Base-by-base conservation (phyloP, 1,140 invertebrate genomes). In the Drosophila busckii region DNA sequence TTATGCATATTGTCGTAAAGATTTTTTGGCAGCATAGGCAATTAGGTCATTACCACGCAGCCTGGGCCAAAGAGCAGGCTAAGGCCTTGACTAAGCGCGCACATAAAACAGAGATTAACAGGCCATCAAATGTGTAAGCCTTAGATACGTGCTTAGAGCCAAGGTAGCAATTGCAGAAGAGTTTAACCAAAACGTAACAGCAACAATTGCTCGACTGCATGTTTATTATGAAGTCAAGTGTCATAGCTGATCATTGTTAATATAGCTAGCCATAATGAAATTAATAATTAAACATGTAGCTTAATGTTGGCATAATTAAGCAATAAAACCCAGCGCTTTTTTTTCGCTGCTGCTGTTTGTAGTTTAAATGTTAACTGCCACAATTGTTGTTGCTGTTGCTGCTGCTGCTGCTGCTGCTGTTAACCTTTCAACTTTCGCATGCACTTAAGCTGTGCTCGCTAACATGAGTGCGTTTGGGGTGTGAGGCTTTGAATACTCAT, bases 241-340 rank as follows among this genome's bases (percentile, higher is more conserved):
- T n/a, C n/a, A n/a, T n/a, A 60, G 32, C 59, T 71, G 68, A 73
- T 82, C 48, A 59, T 50, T 54, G 54, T 56, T n/a, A 69, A 61
- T 82, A 40, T 44, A 38, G 66, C 49, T 68, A 67, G 62, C 63
- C 69, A 73, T 78, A 76, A 78, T 78, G 80, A 60, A 78, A 73
- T 78, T 73, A 82, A 82, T 78, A 82, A 82, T 78, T 78, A n/a
- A n/a, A n/a, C n/a, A 68, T 78, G 75, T 80, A 69, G 53, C 63
- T 68, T 78, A 78, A 78, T 78, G 73, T 73, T 68, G 41, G 73
- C 69, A 65, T 78, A 78, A 78, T 78, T 78, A 75, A 78, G 82
- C 82, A 73, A 80, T 78, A 78, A 78, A 78, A 3, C 8, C 0
- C 17, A 3, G 12, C 25, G 12, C 3, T 13, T 40, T 3, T 5